Evolutionary conservation across 2,888 invertebrate species (phyloP), one percentile per base, ranked within the genome.

Genomic region (Limnephilus auricula): DNA sequence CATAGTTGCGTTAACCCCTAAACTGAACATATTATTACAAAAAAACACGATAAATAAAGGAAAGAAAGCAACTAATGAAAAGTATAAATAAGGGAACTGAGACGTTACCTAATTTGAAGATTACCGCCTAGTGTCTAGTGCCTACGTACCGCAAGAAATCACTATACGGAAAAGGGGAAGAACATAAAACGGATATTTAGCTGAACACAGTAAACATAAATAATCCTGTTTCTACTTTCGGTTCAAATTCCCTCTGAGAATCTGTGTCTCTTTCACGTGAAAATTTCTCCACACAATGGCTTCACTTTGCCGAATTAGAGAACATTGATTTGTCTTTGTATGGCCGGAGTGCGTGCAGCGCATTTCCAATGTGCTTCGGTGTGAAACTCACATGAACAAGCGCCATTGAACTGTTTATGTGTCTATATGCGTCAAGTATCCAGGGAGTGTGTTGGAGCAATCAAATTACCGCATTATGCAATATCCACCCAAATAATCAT

Each of bases 271-370:
- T 78, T 78, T 88, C 79, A 78, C 79, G 25, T 79, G 79, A 15
- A 79, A 78, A 79, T 79, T 88, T 79, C 88, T 32, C 34, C 88
- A 0, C 79, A 88, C 79, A 88, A 79, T 79, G 37, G 32, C n/a
- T 88, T 34, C 79, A 34, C 79, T 88, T 88, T 25, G 79, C n/a
- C 34, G 86, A 90, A 90, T 90, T 87, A 88, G 90, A 65, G 79
- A 90, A 90, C 87, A 90, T 32, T 84, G 91, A 92, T 92, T 91
- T 92, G 91, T 92, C 92, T 92, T 89, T 91, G 92, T 92, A 91
- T 5, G 90, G 90, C 80, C 89, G 86, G 31, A 37, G 84, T 82
- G 32, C 92, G 92, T 92, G 92, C 87, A 78, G 79, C 86, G 92
- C 91, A 92, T 92, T 89, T 34, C 65, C 89, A 79, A 90, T 83